phyloP scores from a whole-genome alignment of 2,888 invertebrate genomes.

The Malthinus flaveolus region DNA sequence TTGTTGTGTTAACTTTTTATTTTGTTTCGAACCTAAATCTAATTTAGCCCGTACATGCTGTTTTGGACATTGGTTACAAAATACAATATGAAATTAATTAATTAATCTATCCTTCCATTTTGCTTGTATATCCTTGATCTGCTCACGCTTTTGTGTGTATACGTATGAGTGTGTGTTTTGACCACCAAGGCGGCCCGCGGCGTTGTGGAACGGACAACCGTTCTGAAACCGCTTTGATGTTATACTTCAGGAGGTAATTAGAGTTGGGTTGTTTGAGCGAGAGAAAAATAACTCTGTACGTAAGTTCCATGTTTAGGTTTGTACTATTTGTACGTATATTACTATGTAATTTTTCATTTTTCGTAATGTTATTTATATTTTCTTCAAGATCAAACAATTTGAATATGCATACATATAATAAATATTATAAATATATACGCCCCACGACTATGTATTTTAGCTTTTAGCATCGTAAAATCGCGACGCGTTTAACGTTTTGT shows the following conservation, averaged over 20 bases:
- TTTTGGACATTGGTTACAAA: conserved; percentile 5
- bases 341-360: too few relatives aligned
- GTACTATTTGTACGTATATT: too few relatives aligned
- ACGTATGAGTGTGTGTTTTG: conserved; percentile 25
- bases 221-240: conserved; percentile 44
- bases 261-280: conserved; percentile 38
- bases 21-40: too few relatives aligned
- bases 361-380: too few relatives aligned
- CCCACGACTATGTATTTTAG: too few relatives aligned
- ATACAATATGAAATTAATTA: conserved; percentile 25
- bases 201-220: conserved; percentile 39
- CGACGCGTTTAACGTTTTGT: too few relatives aligned
- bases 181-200: conserved; percentile 35
- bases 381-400: too few relatives aligned
- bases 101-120: conserved; percentile 23
- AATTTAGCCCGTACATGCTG: conserved; percentile 5
- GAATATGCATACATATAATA: too few relatives aligned
- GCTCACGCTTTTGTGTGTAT: conserved; percentile 22
- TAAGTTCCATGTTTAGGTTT: too few relatives aligned
- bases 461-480: too few relatives aligned
- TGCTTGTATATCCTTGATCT: conserved; percentile 32
- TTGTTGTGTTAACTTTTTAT: too few relatives aligned
- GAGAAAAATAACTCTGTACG: conserved; percentile 39
- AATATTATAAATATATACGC: too few relatives aligned
- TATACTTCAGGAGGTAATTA: conserved; percentile 43